Evolutionary conservation across 1,140 invertebrate genomes (phyloP).

Genomic region (Solenopsis fugax): DNA sequence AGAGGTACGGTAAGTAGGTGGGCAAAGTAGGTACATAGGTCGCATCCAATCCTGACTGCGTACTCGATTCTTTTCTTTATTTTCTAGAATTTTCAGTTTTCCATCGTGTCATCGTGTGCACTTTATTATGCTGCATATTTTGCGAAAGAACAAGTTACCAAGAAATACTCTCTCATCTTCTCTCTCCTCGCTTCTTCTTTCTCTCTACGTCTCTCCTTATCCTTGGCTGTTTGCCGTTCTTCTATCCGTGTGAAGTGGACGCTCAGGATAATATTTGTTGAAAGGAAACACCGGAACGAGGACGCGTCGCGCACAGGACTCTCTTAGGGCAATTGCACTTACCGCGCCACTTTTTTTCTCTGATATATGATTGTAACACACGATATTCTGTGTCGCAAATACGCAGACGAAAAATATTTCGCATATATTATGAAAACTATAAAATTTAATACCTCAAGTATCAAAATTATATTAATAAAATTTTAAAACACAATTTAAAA

Average conservation of each 20-base stretch:
- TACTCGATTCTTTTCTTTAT: constrained; percentile 30
- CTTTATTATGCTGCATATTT: constrained; percentile 42
- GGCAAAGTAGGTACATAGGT: background rate
- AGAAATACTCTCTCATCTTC: background rate
- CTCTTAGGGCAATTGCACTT: constrained; percentile 25
- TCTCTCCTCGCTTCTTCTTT: background rate
- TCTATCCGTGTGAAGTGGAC: constrained; percentile 5
- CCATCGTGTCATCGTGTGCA: background rate
- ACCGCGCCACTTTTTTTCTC: background rate
- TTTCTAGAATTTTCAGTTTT: constrained; percentile 22
- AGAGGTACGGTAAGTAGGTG: constrained; percentile 16
- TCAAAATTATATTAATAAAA: background rate
- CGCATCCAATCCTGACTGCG: constrained; percentile 22
- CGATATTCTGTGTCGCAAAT: constrained; percentile 1
- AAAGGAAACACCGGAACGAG: constrained; percentile 20
- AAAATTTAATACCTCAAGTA: background rate
- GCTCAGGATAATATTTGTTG: constrained; percentile 42
- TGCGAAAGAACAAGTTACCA: constrained; percentile 3
- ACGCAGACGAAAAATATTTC: background rate
- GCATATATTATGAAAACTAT: background rate
- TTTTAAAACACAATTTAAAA: background rate
- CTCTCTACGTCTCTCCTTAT: background rate
- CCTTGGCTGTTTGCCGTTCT: background rate
- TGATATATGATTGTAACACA: constrained; percentile 3
- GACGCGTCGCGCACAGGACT: background rate